Percentiles rank a stretch among this genome's conserved stretches.
Conservation (phyloP, 64 coral and sea anemone genomes). For the Hydrozoanthus tunicans region DNA sequence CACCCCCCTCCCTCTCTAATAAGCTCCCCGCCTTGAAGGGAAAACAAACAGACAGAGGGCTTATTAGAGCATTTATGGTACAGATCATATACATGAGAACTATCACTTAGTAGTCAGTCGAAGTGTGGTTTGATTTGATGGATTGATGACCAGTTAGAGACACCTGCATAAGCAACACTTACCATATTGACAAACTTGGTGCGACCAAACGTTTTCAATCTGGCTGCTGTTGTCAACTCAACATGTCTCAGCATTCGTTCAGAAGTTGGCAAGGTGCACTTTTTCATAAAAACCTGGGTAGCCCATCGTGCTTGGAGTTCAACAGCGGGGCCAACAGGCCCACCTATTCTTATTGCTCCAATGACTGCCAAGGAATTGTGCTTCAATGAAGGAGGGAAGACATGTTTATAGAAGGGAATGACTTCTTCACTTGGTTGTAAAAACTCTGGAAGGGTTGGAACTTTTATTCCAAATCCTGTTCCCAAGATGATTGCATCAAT, state of each 20-base stretch:
- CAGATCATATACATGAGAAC: too few species aligned
- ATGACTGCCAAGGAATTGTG: slow-evolving; percentile 37
- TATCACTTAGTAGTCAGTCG: too few species aligned
- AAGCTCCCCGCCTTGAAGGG: too few species aligned
- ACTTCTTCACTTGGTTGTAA: slow-evolving; percentile 11
- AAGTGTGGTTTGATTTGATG: too few species aligned
- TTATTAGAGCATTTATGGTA: too few species aligned
- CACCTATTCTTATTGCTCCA: slow-evolving; percentile 2
- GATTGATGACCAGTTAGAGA: too few species aligned
- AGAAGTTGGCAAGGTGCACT: slow-evolving; percentile 23
- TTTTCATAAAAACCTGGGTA: background rate
- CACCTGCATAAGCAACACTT: background rate
- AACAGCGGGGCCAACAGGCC: background rate
- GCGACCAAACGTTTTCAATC: slow-evolving; percentile 4
- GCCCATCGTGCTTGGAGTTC: slow-evolving; percentile 44
- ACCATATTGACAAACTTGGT: background rate
- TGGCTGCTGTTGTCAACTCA: background rate
- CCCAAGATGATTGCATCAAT: slow-evolving; percentile 41
- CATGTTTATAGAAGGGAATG: slow-evolving; percentile 32
- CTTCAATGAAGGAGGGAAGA: slow-evolving; percentile 22
- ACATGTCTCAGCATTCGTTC: slow-evolving; percentile 17
- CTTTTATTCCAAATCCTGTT: slow-evolving; percentile 35
- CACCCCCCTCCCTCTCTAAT: too few species aligned
- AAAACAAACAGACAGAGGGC: too few species aligned
- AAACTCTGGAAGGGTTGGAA: slow-evolving; percentile 1